A percentile compares a stretch with the other conserved stretches of the same genome.
phyloP scores from a whole-genome alignment of 2,797 vertebrate species.

The Oryzias sinensis region DNA sequence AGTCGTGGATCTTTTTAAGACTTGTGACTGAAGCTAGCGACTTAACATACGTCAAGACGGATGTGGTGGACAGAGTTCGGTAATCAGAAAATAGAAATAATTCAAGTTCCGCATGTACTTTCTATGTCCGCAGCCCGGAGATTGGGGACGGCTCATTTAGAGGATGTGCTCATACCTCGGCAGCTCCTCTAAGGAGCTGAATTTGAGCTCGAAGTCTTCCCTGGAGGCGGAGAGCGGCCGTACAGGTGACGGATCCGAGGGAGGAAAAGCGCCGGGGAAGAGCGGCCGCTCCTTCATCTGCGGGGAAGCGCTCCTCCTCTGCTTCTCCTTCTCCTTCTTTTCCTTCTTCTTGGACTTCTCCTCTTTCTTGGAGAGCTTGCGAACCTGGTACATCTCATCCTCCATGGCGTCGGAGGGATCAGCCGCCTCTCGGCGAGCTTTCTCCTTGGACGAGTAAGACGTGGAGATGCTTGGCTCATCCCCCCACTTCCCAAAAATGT shows the following conservation, averaged over 20 bases:
- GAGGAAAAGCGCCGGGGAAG: slow-evolving; percentile 73
- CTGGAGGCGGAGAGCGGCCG: slow-evolving; percentile 80
- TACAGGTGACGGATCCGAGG: slow-evolving; percentile 72
- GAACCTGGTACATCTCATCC: slow-evolving; percentile 87
- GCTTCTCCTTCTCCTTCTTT: slow-evolving; percentile 78
- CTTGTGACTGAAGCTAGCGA: no score
- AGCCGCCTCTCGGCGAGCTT: slow-evolving; percentile 79
- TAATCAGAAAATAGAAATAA: no score
- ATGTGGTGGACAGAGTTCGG: no score
- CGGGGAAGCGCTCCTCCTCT: slow-evolving; percentile 83
- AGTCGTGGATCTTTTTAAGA: no score
- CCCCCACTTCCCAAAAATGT: slow-evolving; percentile 92
- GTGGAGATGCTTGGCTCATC: slow-evolving; percentile 79
- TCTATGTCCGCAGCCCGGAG: no score
- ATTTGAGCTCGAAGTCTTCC: slow-evolving; percentile 89
- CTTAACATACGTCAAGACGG: no score
- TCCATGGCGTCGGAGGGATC: slow-evolving; percentile 81
- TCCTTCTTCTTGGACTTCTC: slow-evolving; percentile 84
- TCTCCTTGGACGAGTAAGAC: slow-evolving; percentile 80
- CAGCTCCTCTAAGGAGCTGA: slow-evolving; percentile 85
- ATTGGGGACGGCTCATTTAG: no score
- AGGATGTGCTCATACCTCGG: slow-evolving; percentile 76
- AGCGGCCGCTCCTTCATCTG: slow-evolving; percentile 78
- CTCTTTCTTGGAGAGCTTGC: slow-evolving; percentile 88
- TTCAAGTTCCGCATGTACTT: no score